Evolutionary conservation across 2,888 invertebrate species (phyloP), one percentile per base, ranked within the genome.

Genomic region (Chloroclysta siterata): DNA sequence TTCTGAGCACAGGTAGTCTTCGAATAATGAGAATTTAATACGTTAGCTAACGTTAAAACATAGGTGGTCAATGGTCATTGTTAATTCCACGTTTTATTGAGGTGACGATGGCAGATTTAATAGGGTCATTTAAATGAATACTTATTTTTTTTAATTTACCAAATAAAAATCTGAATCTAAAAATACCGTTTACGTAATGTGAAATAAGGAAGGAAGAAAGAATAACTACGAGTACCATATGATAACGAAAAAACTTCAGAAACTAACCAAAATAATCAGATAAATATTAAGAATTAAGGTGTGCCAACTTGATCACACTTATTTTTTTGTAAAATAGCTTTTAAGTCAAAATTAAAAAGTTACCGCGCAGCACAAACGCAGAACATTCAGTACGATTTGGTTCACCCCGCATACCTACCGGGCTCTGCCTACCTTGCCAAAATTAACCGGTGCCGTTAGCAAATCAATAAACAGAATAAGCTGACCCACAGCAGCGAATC

Each of bases 381-480:
- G 11, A 58, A 14, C 8, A 54, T 44, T 15, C 44, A 55, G 29
- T 28, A 8, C 4, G 28, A 64, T 46, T 48, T 51, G 41, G 56
- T 57, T 46, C 50, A 53, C 10, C 41, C 60, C 53, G 56, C 47
- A 60, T 51, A 36, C 53, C 48, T 50, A 63, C 53, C 36, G 15
- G 1, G 8, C 17, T 22, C 53, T 57, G 68, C 65, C 69, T 61
- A 69, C 65, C 79, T 83, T 82, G 85, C 90, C 89, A 87, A 90
- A 90, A 88, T 90, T 89, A 91, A 85, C 88, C 79, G 73, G 74
- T 70, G 69, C 84, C 77, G 85, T 85, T 84, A 82, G 77, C 82
- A 80, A 90, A 92, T 92, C 91, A 89, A 92, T 92, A 92, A 84
- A 87, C 84, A 84, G 83, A 81, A 81, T 72, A 82, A 77, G 84